Percentiles rank a stretch among this genome's conserved stretches.
phyloP scores from a whole-genome alignment of 2,113 vertebrate species.

The Typhlomys cinereus region DNA sequence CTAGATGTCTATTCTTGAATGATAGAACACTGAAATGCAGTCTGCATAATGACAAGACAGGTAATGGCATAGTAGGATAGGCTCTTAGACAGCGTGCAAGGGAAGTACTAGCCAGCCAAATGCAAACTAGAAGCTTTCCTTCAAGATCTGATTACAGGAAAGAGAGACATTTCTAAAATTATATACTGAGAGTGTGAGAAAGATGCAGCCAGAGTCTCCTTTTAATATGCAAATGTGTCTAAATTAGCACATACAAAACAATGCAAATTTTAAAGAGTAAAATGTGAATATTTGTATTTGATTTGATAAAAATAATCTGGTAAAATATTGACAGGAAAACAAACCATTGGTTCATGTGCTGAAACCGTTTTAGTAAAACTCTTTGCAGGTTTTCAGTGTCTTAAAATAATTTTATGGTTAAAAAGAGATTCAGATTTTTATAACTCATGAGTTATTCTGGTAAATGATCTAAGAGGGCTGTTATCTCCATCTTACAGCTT shows the following conservation, averaged over 20 bases:
- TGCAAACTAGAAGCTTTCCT: not conserved
- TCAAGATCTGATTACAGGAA: not conserved
- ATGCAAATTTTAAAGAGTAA: not conserved
- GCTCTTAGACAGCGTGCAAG: not conserved
- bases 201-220: not conserved
- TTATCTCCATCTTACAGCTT: not conserved
- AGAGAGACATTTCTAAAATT: constrained; percentile 1
- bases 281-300: not conserved
- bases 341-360: not conserved
- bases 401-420: not conserved
- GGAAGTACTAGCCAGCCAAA: not conserved
- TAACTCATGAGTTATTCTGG: not conserved
- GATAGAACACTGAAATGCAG: not conserved
- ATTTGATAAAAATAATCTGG: not conserved
- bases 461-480: constrained; percentile 26
- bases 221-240: not conserved
- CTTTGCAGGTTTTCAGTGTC: not conserved
- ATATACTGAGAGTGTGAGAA: not conserved
- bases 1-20: not conserved
- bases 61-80: not conserved
- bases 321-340: not conserved
- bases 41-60: not conserved
- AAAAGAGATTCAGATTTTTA: constrained; percentile 16
- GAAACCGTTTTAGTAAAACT: not conserved
- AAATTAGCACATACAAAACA: not conserved